Evolutionary conservation across 2,888 invertebrate species (phyloP), one percentile per base, ranked within the genome.

Genomic region (Eristalinus sepulchralis): DNA sequence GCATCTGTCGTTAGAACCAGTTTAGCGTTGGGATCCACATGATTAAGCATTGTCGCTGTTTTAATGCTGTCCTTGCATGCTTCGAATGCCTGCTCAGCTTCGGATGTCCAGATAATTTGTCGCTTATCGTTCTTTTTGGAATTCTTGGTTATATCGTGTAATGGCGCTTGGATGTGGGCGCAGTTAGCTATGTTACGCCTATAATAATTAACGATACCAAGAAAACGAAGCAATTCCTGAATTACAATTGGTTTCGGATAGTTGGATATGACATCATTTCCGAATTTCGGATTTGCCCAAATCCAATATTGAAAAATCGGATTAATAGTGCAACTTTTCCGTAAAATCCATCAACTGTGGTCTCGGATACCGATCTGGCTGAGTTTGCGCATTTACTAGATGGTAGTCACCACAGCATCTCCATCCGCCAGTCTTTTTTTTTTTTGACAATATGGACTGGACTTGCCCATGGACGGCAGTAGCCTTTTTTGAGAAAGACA

Each of bases 201-300:
- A 36, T 88, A 88, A 34, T 75, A 83, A 33, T 75, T 75, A 0
- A 66, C 11, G 6, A 75, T 24, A 31, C 75, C 75, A 27, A 75
- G 39, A 31, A 64, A 75, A 20, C 64, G 75, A 39, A 33, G 75
- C n/a, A 66, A 24, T 33, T 64, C 57, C 13, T 27, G 11, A 10
- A 75, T 47, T 5, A 27, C 39, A 33, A 34, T 11, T 47, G 63
- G 84, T 53, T 77, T 67, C 5, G 63, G 34, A 55, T 53, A 88
- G 0, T 87, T 66, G 3, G 0, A 1, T 1, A 84, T 81, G 1
- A 82, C 76, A 10, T 78, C n/a, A 5, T 83, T 68, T 64, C 83
- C 76, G 1, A 66, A 76, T 22, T 36, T 17, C 6, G 75, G 66
- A 17, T n/a, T 5, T n/a, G 13, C 3, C 53, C 53, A 53, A 17